These are phyloP conservation scores for Megalurothrips usitatus DNA, from an alignment of 2,888 invertebrate genomes.

Conservation along the genomic window DNA sequence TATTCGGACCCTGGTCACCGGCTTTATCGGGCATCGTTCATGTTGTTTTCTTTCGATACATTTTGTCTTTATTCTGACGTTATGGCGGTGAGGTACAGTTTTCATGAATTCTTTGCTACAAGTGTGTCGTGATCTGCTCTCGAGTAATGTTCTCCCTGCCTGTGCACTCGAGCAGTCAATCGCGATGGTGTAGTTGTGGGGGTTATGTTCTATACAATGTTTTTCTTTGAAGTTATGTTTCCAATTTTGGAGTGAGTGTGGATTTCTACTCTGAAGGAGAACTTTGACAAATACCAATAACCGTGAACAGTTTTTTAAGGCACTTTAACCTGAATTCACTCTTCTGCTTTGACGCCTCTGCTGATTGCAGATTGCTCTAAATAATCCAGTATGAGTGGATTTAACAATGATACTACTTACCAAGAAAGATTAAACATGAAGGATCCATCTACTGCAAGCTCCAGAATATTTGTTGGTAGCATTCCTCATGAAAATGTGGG, in stretches of 20 bases:
- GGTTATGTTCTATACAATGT: too few species aligned
- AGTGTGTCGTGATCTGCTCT: too few species aligned
- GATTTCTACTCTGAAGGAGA: background rate
- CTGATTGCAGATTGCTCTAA: background rate
- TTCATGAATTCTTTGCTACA: too few species aligned
- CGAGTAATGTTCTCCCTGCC: too few species aligned
- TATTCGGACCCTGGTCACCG: too few species aligned
- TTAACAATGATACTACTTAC: background rate
- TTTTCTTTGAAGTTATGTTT: background rate
- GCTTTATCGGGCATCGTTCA: too few species aligned
- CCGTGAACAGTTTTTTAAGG: background rate
- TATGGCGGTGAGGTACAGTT: too few species aligned
- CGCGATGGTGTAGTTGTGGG: too few species aligned
- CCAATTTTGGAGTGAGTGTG: background rate
- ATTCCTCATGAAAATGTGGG: conserved; percentile 62
- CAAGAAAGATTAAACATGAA: conserved; percentile 48
- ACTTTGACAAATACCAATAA: background rate
- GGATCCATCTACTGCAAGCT: conserved; percentile 67
- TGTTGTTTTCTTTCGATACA: too few species aligned
- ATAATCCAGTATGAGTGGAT: background rate
- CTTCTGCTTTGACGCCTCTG: background rate
- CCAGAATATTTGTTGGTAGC: conserved; percentile 78
- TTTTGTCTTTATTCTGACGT: too few species aligned
- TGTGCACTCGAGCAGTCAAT: too few species aligned
- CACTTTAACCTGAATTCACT: background rate